These are phyloP conservation scores for Baccha elongata DNA, from an alignment of 2,888 invertebrate species.

Conservation along the genomic window DNA sequence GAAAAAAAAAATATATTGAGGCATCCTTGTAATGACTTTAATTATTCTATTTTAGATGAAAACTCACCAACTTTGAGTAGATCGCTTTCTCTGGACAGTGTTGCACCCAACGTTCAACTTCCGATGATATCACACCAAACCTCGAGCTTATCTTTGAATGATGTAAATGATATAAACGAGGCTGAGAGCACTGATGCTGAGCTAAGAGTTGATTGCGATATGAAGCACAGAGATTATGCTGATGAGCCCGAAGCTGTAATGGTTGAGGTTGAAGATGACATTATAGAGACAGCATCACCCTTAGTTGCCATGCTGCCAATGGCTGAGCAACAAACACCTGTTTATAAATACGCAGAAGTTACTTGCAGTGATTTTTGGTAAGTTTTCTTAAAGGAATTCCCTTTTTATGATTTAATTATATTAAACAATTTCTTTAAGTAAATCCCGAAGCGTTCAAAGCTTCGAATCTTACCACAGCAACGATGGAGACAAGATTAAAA, in stretches of 20 bases:
- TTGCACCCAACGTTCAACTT: conserved; percentile 84
- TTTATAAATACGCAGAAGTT: conserved; percentile 87
- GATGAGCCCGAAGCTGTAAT: conserved; percentile 89
- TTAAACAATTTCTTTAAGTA: conserved; percentile 76
- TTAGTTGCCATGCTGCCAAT: conserved; percentile 86
- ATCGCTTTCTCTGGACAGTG: conserved; percentile 90
- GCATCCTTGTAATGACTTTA: too few species aligned
- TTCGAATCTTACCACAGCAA: conserved; percentile 78
- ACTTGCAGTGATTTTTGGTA: conserved; percentile 85
- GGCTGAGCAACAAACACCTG: conserved; percentile 87
- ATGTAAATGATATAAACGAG: conserved; percentile 87
- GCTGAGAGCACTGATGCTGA: conserved; percentile 79
- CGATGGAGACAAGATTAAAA: conserved; percentile 53
- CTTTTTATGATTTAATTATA: not conserved
- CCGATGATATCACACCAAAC: conserved; percentile 86
- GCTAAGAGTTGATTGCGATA: conserved; percentile 77
- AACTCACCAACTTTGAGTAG: conserved; percentile 84
- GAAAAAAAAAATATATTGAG: not conserved
- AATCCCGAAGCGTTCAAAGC: conserved; percentile 80
- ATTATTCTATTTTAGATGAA: conserved; percentile 75
- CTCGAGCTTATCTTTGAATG: conserved; percentile 89
- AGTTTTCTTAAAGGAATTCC: not conserved
- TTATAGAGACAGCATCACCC: conserved; percentile 90
- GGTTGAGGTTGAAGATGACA: conserved; percentile 91
- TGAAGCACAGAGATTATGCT: conserved; percentile 79